Evolutionary conservation across 2,888 invertebrate species (phyloP), one percentile per base, ranked within the genome.

Genomic region (Cordilura impudica): DNA sequence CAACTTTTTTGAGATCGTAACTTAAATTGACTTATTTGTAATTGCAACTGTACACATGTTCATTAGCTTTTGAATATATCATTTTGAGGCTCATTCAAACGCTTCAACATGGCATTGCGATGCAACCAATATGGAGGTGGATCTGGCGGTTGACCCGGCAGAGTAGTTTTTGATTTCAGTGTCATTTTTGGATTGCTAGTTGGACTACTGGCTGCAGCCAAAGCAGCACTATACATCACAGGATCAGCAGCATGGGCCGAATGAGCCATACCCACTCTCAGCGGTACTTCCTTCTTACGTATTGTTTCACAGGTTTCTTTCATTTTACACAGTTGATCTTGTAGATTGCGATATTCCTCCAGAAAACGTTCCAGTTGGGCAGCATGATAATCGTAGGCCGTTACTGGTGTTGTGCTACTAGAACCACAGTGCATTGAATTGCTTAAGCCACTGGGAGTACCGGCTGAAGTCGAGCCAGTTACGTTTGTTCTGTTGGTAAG

Each of bases 301-400:
- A 94, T 91, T 81, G 92, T 94, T 83, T 95, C 94, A 85, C 95
- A 93, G 19, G 94, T 94, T 85, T 94, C 94, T 85, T 95, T 95
- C 95, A 95, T 95, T 87, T 93, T 93, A 74, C 94, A 94, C 81
- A 95, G 90, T 87, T 95, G 94, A 86, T 94, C 94, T 86, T 95
- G 94, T 72, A 95, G 91, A 83, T 92, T 93, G 83, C 95, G 92
- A 86, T 95, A 95, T 86, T 95, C 95, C 85, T 95, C 94, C 51
- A 95, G 91, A 87, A 95, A 95, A 70, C 93, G 92, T 85, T 95
- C 95, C 80, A 95, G 89, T 86, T 95, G 95, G 14, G 95, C 94
- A 0, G 95, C 94, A 87, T 95, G 94, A 85, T 95, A 95, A 86
- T 95, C 95, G 87, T 94, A 95, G 16, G 92, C 91, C 53, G 91